Base-by-base conservation (phyloP, 2,113 vertebrate genomes). In the Ovibos moschatus region DNA sequence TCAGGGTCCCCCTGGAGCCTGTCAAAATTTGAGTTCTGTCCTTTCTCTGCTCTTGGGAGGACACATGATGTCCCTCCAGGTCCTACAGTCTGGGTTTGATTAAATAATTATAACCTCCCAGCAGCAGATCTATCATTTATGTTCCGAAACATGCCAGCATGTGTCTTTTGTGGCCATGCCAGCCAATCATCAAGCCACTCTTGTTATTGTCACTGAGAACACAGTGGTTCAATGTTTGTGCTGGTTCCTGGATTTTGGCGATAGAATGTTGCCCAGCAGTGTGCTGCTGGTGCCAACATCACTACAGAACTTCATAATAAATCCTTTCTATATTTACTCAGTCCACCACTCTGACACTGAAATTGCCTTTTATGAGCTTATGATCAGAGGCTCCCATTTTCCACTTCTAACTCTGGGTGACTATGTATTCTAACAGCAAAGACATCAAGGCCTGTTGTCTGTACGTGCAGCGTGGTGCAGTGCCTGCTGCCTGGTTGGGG, bases 61-160 rank as follows among this genome's bases (percentile, higher is more conserved):
- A 98, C 96, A 98, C 94, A 97, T 0, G 21, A 92, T 96, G 98
- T 98, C 98, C 97, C 97, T 98, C 96, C 96, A 98, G 97, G 98
- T 99, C 98, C 97, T 97, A 94, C 95, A 98, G 97, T 99, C 98
- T 99, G 99, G 97, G 94, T 98, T 98, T 98, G 98, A 99, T 99
- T 99, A 99, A 99, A 98, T 98, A 99, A 99, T 99, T 99, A 99
- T 74, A 98, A 99, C 98, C 95, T 97, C 98, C 81, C 94, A 98
- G 98, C 97, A 98, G 95, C 96, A 98, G 92, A 98, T 98, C 98
- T 98, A 98, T 99, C 98, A 99, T 99, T 99, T 98, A 96, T 98
- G 98, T 98, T 98, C 98, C 92, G 89, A 96, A 98, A 98, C 97
- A 99, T 98, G 98, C 98, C 99, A 99, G 98, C 95, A 90, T 97